phyloP scores from a whole-genome alignment of 2,797 vertebrate genomes.

The Poeciliopsis infans region DNA sequence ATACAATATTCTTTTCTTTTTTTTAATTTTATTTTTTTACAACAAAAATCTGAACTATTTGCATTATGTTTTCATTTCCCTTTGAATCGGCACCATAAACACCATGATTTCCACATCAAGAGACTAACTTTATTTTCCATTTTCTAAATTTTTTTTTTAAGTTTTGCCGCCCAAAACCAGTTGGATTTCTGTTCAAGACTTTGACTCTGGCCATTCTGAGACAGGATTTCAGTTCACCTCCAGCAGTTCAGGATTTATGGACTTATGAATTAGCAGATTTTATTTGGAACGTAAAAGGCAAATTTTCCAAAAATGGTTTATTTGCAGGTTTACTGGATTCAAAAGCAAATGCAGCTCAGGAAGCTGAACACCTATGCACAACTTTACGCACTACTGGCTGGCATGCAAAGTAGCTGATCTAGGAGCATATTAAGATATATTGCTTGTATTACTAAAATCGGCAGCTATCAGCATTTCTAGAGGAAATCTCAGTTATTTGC shows the following conservation, averaged over 20 bases:
- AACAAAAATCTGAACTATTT: background rate
- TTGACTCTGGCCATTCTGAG: too few relatives aligned
- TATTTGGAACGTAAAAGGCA: too few relatives aligned
- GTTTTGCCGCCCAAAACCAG: too few relatives aligned
- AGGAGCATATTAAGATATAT: background rate
- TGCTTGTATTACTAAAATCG: background rate
- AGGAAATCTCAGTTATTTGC: too few relatives aligned
- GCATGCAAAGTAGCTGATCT: background rate
- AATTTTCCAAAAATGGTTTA: too few relatives aligned
- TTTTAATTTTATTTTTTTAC: background rate
- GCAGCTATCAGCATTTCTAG: too few relatives aligned
- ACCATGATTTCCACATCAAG: background rate
- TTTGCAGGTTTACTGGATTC: too few relatives aligned
- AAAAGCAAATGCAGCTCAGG: background rate
- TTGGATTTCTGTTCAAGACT: too few relatives aligned
- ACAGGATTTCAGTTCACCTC: too few relatives aligned
- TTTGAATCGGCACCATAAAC: background rate
- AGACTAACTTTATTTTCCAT: background rate
- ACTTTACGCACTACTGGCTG: background rate
- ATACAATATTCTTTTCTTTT: background rate
- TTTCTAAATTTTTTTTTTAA: too few relatives aligned
- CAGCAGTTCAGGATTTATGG: too few relatives aligned
- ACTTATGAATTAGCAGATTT: too few relatives aligned
- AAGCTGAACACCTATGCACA: background rate
- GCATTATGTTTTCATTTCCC: background rate